Base-by-base conservation (phyloP, 2,888 invertebrate species). In the Melinaea menophilus region DNA sequence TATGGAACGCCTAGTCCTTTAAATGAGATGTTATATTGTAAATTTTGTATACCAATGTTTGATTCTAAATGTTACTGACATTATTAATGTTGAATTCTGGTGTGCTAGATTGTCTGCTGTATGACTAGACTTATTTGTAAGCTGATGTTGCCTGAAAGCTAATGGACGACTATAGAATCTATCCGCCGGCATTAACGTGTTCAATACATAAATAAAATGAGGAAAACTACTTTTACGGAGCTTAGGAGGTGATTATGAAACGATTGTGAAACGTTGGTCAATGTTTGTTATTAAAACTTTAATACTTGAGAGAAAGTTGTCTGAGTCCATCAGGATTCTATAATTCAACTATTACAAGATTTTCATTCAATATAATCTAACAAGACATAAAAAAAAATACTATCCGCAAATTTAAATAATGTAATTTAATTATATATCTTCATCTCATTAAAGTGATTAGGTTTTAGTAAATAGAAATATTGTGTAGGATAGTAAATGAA, bases 401-500 rank as follows among this genome's bases (percentile, higher is more conserved):
- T 51, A 51, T 31, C 31, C 22, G 31, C 31, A 31, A 51, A 31
- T 51, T 51, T 2, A 41, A 9, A 31, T 51, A n/a, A 48, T 48
- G n/a, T 48, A 11, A 31, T 31, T 31, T 11, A 51, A 51, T 31
- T 51, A 51, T 51, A 51, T 51, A 51, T 51, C 31, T 51, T 51
- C 51, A 51, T 67, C 63, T 67, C 64, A 70, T 70, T 70, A 65
- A 65, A 67, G 58, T 61, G 64, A 62, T 63, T 63, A 59, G 66
- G 59, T 45, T 63, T 47, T 70, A 70, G 67, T 47, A 55, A 62
- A 65, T 65, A 64, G 64, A 58, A 59, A 69, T 63, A 69, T 68
- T 56, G 66, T 64, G 68, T 69, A 68, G 68, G 66, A 48, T 68
- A 68, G 66, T 65, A 58, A 64, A 62, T 61, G 66, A 67, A 64